Percentiles rank a stretch among this genome's conserved stretches.
Conservation (phyloP, 2,797 vertebrate genomes). For the Ataeniobius toweri region DNA sequence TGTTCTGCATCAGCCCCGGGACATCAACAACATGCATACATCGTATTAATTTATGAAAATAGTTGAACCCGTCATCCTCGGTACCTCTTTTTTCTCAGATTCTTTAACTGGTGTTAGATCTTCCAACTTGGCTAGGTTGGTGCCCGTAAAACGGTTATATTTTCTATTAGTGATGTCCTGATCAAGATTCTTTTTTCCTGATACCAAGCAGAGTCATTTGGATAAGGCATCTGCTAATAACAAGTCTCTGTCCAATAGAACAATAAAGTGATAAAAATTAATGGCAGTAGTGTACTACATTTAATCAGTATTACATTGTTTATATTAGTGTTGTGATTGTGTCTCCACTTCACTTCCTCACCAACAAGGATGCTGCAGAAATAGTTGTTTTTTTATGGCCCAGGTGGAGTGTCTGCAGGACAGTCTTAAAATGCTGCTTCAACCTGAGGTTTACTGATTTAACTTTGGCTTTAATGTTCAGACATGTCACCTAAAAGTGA, state of each 20-base stretch:
- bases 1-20: slow-evolving; percentile 31
- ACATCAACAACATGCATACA: slow-evolving; percentile 23
- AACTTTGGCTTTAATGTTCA: background rate
- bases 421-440: background rate
- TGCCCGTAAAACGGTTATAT: background rate
- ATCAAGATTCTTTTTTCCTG: background rate
- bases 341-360: background rate
- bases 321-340: background rate
- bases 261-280: background rate
- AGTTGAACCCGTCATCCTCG: background rate
- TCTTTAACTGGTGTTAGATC: background rate
- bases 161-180: background rate
- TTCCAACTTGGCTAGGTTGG: background rate
- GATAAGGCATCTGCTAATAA: no score
- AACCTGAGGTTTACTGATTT: background rate
- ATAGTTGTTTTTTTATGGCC: background rate
- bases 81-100: background rate
- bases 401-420: background rate
- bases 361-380: background rate
- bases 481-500: background rate
- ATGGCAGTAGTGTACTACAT: background rate
- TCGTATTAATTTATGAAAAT: slow-evolving; percentile 9
- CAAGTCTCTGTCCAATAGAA: background rate
- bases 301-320: background rate
- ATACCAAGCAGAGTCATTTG: background rate